Conservation (phyloP, 2,888 invertebrate genomes). For the Cheilosia variabilis region DNA sequence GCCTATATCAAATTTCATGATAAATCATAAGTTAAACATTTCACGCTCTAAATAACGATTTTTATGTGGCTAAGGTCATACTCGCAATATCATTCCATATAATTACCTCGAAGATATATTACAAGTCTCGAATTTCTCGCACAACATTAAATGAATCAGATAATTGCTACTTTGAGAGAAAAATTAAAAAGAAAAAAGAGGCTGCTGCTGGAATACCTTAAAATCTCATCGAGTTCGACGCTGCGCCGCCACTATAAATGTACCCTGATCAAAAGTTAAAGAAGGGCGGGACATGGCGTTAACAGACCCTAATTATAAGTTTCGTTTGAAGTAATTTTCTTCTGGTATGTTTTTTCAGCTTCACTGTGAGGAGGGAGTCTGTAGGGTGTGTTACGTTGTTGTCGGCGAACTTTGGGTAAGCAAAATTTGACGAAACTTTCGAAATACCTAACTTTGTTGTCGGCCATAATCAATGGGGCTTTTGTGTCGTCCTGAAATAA, state of each 20-base stretch:
- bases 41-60: constrained; percentile 24
- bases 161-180: constrained; percentile 59
- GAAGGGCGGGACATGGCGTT: constrained; percentile 44
- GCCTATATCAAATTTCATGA: constrained; percentile 36
- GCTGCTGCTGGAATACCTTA: constrained; percentile 16
- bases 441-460: not conserved
- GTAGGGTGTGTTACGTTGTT: constrained; percentile 4
- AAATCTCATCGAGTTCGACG: constrained; percentile 18
- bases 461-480: no score
- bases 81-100: constrained; percentile 22
- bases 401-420: not conserved
- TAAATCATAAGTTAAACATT: constrained; percentile 49
- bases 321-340: constrained; percentile 20
- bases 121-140: constrained; percentile 66
- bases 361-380: not conserved
- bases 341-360: constrained; percentile 3
- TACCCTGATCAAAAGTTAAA: constrained; percentile 57
- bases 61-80: constrained; percentile 36
- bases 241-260: constrained; percentile 45
- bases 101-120: constrained; percentile 54
- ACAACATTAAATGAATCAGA: constrained; percentile 62
- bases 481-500: no score
- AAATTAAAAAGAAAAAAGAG: not conserved
- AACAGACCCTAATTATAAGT: constrained; percentile 69
- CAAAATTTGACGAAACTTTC: not conserved